phyloP scores from a whole-genome alignment of 2,888 invertebrate species.

The Aphodius granarius region DNA sequence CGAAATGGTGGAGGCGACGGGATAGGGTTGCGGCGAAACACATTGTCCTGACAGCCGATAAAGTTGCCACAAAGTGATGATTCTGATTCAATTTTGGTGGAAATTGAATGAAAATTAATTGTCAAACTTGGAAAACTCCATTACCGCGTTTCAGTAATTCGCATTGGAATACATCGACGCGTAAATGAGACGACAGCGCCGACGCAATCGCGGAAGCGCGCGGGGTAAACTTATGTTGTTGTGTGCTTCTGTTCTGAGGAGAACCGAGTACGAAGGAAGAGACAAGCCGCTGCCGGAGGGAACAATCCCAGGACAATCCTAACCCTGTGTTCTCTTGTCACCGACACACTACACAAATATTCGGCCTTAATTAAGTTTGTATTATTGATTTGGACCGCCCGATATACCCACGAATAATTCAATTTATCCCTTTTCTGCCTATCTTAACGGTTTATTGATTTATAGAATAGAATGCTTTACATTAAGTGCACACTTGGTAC shows the following conservation, averaged over 20 bases:
- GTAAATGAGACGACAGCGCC: background rate
- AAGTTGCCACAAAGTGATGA: conserved; percentile 19
- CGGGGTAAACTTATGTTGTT: background rate
- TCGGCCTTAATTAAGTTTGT: conserved; percentile 1
- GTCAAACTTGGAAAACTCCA: conserved; percentile 22
- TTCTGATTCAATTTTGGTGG: conserved; percentile 18
- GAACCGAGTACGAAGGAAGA: background rate
- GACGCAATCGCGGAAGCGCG: background rate
- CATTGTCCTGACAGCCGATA: conserved; percentile 12
- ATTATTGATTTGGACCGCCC: background rate
- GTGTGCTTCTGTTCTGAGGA: conserved; percentile 1
- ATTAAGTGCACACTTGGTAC: too few species aligned
- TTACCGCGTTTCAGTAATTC: conserved; percentile 14
- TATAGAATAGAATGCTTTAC: background rate
- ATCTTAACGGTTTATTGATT: background rate
- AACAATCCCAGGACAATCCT: background rate
- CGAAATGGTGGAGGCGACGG: background rate
- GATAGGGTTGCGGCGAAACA: background rate
- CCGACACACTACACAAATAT: conserved; percentile 7
- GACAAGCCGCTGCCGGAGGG: background rate
- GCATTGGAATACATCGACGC: background rate
- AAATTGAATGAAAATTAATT: conserved; percentile 23
- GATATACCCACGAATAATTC: background rate
- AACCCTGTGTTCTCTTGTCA: background rate
- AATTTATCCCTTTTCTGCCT: background rate